A percentile compares a stretch with the other conserved stretches of the same genome.
phyloP scores from a whole-genome alignment of 2,113 vertebrate species.

The Oncorhynchus mykiss region DNA sequence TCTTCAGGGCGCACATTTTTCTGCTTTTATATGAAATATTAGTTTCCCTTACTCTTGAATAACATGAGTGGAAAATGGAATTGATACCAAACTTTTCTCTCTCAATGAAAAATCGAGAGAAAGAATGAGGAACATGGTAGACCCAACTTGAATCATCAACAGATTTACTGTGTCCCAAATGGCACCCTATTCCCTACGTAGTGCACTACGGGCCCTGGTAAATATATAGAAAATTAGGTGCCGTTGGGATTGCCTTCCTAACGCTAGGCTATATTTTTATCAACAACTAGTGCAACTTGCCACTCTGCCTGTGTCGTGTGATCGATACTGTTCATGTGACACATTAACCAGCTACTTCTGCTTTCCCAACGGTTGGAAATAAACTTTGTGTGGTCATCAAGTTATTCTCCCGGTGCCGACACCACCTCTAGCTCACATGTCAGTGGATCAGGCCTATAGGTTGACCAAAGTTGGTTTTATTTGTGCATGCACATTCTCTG shows the following conservation, averaged over 20 bases:
- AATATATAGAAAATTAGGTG: too few species aligned
- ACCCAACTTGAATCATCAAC: slow-evolving; percentile 40
- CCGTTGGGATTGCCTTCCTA: too few species aligned
- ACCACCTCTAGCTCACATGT: background rate
- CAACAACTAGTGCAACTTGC: background rate
- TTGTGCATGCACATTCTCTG: too few species aligned
- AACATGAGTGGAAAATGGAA: too few species aligned
- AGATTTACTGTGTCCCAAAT: background rate
- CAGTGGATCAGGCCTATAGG: too few species aligned
- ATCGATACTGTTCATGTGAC: slow-evolving; percentile 48
- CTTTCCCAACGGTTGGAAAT: background rate
- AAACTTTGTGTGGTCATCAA: background rate
- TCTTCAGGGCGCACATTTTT: background rate
- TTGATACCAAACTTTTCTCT: background rate
- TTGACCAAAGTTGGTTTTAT: too few species aligned
- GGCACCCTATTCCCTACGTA: background rate
- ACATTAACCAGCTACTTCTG: slow-evolving; percentile 30
- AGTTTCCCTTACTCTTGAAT: too few species aligned
- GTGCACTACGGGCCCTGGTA: too few species aligned
- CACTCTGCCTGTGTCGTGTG: slow-evolving; percentile 41
- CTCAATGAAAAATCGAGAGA: slow-evolving; percentile 30
- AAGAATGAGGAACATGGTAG: slow-evolving; percentile 46
- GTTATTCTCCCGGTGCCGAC: background rate
- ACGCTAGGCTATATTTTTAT: background rate
- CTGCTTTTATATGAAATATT: too few species aligned